These are phyloP conservation scores for Anser brachyrhynchus DNA, from an alignment of 2,113 vertebrate species.

Conservation along the genomic window DNA sequence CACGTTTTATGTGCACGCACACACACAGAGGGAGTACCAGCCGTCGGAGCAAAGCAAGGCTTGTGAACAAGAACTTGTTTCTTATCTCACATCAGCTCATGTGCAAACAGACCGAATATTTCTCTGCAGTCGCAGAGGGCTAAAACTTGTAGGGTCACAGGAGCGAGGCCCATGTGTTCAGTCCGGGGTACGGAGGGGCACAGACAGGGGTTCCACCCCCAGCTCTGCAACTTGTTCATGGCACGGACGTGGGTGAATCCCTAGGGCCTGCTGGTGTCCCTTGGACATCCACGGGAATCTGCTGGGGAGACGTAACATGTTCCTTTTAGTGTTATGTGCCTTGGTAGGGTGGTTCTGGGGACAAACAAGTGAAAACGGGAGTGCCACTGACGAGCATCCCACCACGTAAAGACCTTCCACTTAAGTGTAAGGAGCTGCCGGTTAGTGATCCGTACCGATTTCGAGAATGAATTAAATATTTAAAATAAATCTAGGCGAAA, in stretches of 20 bases:
- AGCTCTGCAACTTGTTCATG: neutral
- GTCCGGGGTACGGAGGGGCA: rapidly evolving
- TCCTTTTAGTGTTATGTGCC: neutral
- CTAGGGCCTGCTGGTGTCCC: neutral
- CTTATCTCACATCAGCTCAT: constrained; percentile 29
- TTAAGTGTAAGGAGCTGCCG: neutral
- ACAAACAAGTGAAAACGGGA: neutral
- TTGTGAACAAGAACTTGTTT: neutral
- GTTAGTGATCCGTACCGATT: neutral
- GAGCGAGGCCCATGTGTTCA: rapidly evolving
- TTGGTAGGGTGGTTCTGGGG: neutral
- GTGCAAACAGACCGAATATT: neutral
- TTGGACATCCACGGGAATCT: neutral
- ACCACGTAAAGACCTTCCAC: neutral
- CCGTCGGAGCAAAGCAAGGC: neutral
- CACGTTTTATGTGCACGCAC: neutral
- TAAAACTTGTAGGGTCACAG: neutral
- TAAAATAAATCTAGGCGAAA: neutral
- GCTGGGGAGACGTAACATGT: rapidly evolving
- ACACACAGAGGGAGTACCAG: neutral
- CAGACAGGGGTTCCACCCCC: neutral
- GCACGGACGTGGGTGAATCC: neutral
- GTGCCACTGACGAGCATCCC: rapidly evolving
- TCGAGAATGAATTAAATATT: neutral
- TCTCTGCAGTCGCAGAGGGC: neutral